Conservation (phyloP, 2,797 vertebrate genomes). For the Meriones psammophilus region DNA sequence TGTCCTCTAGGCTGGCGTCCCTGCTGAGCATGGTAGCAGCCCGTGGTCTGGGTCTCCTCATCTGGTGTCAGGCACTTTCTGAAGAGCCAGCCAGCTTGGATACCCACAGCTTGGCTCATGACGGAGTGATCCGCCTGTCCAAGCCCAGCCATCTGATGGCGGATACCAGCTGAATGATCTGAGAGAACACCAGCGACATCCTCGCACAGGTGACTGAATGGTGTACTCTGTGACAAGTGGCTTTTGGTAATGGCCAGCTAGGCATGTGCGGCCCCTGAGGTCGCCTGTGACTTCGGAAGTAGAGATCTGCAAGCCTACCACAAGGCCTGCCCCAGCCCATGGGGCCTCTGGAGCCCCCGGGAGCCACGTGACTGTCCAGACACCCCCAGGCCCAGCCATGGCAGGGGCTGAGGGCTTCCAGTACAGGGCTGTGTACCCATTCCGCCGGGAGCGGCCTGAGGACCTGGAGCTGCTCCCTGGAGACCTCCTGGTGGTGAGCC, state of each 20-base stretch:
- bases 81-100: conserved; percentile 80
- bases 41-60: conserved; percentile 93
- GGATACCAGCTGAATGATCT: neutral
- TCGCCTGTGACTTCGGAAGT: conserved; percentile 32
- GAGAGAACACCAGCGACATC: neutral
- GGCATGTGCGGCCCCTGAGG: conserved; percentile 15
- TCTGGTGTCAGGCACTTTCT: conserved; percentile 91
- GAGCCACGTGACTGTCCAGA: conserved; percentile 36
- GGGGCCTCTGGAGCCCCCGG: conserved; percentile 58
- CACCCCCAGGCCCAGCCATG: conserved; percentile 77
- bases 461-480: conserved; percentile 95
- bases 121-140: conserved; percentile 46
- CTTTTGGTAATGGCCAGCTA: neutral
- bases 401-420: conserved; percentile 93
- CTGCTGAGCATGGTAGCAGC: conserved; percentile 93
- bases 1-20: conserved; percentile 73
- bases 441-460: conserved; percentile 94
- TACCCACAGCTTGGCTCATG: neutral
- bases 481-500: conserved; percentile 94
- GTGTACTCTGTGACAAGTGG: neutral
- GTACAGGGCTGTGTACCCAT: conserved; percentile 94
- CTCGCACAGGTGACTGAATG: conserved; percentile 49
- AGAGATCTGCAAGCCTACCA: neutral
- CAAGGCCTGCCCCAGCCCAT: conserved; percentile 32
- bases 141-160: neutral